Evolutionary conservation across 2,797 vertebrate species (phyloP).

Genomic region (Eulemur mongoz): DNA sequence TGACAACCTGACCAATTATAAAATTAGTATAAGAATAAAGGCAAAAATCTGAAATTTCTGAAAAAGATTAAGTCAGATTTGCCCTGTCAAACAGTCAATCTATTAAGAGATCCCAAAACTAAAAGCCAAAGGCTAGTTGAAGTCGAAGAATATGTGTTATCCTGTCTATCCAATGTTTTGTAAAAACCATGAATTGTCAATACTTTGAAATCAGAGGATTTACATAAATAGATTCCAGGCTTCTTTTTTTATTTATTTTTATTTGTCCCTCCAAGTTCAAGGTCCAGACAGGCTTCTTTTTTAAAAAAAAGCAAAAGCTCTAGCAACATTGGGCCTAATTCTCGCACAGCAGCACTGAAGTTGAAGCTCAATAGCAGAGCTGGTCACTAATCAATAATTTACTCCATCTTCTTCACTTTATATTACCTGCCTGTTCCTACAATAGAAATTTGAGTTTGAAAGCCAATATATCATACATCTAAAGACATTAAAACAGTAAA

Average conservation of each 20-base stretch:
- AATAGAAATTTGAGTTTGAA: neutral
- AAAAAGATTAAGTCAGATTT: neutral
- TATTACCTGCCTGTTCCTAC: neutral
- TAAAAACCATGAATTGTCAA: neutral
- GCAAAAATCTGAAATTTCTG: neutral
- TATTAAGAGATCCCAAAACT: neutral
- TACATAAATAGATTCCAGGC: neutral
- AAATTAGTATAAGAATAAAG: conserved; percentile 8
- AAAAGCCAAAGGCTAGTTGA: neutral
- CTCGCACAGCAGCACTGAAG: neutral
- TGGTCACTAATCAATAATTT: neutral
- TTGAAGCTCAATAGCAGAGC: neutral
- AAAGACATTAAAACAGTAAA: neutral
- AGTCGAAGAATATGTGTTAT: neutral
- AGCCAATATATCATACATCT: neutral
- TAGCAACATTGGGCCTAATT: neutral
- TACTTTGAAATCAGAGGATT: conserved; percentile 20
- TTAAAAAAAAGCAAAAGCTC: neutral
- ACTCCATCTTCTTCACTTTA: neutral
- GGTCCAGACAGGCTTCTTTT: neutral
- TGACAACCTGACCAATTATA: neutral
- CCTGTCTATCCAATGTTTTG: neutral
- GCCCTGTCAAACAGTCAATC: neutral
- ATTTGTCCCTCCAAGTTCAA: too few species aligned
- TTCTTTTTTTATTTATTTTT: neutral